Conservation (phyloP, 2,113 vertebrate species). For the Reinhardtius hippoglossoides region DNA sequence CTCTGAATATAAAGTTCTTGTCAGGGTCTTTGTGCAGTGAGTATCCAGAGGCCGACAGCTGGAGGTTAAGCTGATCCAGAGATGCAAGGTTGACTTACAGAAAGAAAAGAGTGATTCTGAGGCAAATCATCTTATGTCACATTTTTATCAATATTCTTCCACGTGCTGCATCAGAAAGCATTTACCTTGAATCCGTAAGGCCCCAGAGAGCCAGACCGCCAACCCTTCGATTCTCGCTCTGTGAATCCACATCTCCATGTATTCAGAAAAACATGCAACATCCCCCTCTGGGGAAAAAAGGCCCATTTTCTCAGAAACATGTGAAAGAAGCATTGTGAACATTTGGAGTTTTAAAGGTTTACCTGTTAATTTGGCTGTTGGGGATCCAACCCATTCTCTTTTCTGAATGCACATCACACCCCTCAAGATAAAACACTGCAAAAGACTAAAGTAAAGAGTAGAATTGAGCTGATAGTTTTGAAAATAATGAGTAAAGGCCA, state of each 20-base stretch:
- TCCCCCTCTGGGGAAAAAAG: conserved; percentile 66
- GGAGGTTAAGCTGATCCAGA: conserved; percentile 71
- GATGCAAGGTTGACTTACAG: conserved; percentile 64
- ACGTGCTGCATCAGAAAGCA: background rate
- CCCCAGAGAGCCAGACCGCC: conserved; percentile 69
- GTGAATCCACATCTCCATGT: conserved; percentile 81
- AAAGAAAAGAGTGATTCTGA: background rate
- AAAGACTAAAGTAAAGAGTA: conserved; percentile 42
- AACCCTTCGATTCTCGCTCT: conserved; percentile 66
- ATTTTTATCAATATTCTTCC: background rate
- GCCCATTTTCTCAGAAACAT: background rate
- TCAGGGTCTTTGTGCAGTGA: conserved; percentile 72
- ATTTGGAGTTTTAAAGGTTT: conserved; percentile 2
- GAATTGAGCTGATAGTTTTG: background rate
- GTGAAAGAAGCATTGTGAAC: background rate
- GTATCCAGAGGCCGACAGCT: conserved; percentile 76
- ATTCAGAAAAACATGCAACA: conserved; percentile 78
- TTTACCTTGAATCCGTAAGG: conserved; percentile 70
- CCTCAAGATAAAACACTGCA: conserved; percentile 24
- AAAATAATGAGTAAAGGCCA: background rate
- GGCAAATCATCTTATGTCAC: background rate
- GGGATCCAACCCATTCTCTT: conserved; percentile 57
- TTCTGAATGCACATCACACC: conserved; percentile 46
- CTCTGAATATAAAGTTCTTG: conserved; percentile 75
- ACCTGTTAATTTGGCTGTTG: conserved; percentile 56